These are phyloP conservation scores for Todiramphus chloris DNA, from an alignment of 2,113 vertebrate genomes.

Conservation along the genomic window DNA sequence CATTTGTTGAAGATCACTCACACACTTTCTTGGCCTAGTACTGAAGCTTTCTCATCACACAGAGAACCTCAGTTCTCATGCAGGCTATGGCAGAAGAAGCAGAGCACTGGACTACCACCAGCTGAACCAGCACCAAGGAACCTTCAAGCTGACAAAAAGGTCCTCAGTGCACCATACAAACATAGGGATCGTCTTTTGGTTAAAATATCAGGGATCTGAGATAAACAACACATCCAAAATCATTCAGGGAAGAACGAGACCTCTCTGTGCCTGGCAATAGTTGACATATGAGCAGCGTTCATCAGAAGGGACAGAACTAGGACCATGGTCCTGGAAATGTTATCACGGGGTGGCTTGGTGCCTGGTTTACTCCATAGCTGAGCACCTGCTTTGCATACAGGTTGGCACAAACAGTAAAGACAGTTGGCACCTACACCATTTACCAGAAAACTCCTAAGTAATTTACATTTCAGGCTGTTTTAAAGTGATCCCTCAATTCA, in stretches of 20 bases:
- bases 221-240: background rate
- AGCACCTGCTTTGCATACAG: background rate
- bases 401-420: background rate
- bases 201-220: background rate
- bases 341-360: background rate
- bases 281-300: rapidly evolving
- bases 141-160: background rate
- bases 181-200: background rate
- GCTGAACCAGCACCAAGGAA: background rate
- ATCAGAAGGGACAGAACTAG: background rate
- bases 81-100: background rate
- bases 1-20: background rate
- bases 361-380: background rate
- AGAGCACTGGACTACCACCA: background rate
- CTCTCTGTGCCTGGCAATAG: background rate
- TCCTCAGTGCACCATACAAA: background rate
- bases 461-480: background rate
- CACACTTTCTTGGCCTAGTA: background rate
- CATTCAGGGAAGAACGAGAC: background rate
- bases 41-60: background rate
- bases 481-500: background rate
- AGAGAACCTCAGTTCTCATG: background rate
- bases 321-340: background rate
- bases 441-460: background rate
- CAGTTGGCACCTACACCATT: background rate